Evolutionary conservation across 1,140 invertebrate species (phyloP).

Genomic region (Dinoponera quadriceps): DNA sequence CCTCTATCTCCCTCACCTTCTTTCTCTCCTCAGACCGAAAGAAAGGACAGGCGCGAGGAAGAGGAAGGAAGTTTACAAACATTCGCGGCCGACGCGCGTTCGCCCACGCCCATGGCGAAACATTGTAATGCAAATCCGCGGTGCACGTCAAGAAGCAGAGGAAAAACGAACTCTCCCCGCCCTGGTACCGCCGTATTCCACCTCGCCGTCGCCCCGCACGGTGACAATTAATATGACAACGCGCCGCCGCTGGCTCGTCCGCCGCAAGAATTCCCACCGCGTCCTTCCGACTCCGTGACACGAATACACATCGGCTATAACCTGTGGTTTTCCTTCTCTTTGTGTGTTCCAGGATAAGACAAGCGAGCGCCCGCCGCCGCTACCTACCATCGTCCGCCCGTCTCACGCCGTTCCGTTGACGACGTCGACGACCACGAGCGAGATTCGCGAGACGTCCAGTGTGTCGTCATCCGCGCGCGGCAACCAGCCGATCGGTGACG

Average conservation of each 20-base stretch:
- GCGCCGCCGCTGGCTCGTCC: background rate
- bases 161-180: constrained; percentile 31
- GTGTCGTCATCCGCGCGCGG: constrained; percentile 3
- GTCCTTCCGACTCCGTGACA: constrained; percentile 52
- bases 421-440: constrained; percentile 18
- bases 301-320: constrained; percentile 28
- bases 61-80: constrained; percentile 59
- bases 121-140: constrained; percentile 53
- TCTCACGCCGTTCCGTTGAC: background rate
- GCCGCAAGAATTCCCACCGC: constrained; percentile 13
- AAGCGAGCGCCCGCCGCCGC: background rate
- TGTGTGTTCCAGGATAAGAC: constrained; percentile 65
- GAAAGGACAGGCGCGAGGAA: constrained; percentile 13
- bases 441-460: constrained; percentile 14
- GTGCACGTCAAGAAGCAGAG: background rate
- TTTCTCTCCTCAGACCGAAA: constrained; percentile 17
- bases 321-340: constrained; percentile 20
- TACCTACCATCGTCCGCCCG: constrained; percentile 4
- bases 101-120: constrained; percentile 23
- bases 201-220: background rate
- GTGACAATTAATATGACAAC: constrained; percentile 58
- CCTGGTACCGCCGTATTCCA: too few species aligned
- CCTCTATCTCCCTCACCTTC: background rate
- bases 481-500: constrained; percentile 16
- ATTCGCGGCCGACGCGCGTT: constrained; percentile 25